phyloP scores from a whole-genome alignment of 2,113 vertebrate species.

The Melanotaenia duboulayi region DNA sequence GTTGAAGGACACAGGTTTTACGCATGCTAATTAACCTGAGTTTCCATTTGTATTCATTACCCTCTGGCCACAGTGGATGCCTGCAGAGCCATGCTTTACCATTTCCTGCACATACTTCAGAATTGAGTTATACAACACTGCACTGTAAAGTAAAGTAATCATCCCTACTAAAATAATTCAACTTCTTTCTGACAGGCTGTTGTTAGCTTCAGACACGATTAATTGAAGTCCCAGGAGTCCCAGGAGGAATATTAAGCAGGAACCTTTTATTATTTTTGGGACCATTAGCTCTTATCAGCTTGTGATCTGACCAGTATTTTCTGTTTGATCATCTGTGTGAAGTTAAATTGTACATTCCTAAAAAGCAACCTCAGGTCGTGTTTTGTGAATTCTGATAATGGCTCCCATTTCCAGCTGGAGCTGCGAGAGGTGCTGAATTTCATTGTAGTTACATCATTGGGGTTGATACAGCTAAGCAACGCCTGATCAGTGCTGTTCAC shows the following conservation, averaged over 20 bases:
- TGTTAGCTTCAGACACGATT: conserved; percentile 17
- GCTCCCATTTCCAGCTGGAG: conserved; percentile 19
- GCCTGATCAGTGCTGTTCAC: not conserved
- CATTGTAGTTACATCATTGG: not conserved
- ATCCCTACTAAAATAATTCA: conserved; percentile 47
- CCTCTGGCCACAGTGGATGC: conserved; percentile 23
- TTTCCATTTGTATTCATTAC: conserved; percentile 33
- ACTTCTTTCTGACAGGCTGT: conserved; percentile 18
- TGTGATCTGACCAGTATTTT: conserved; percentile 28
- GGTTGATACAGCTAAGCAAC: conserved; percentile 10
- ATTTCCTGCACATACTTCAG: conserved; percentile 5
- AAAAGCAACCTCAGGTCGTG: conserved; percentile 28
- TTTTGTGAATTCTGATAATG: conserved; percentile 9
- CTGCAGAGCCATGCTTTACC: conserved; percentile 14
- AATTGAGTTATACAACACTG: conserved; percentile 17
- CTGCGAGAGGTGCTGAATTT: conserved; percentile 13
- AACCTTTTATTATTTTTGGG: not conserved
- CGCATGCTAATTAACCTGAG: conserved; percentile 5
- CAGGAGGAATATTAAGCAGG: conserved; percentile 16
- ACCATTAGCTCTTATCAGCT: conserved; percentile 10
- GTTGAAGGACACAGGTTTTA: conserved; percentile 27
- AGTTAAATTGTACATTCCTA: conserved; percentile 34
- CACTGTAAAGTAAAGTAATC: conserved; percentile 35
- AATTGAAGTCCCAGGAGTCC: not conserved
- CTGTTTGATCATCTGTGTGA: conserved; percentile 32